A percentile compares a stretch with the other conserved stretches of the same genome.
phyloP scores from a whole-genome alignment of 2,113 vertebrate species.

The Artemisiospiza belli region DNA sequence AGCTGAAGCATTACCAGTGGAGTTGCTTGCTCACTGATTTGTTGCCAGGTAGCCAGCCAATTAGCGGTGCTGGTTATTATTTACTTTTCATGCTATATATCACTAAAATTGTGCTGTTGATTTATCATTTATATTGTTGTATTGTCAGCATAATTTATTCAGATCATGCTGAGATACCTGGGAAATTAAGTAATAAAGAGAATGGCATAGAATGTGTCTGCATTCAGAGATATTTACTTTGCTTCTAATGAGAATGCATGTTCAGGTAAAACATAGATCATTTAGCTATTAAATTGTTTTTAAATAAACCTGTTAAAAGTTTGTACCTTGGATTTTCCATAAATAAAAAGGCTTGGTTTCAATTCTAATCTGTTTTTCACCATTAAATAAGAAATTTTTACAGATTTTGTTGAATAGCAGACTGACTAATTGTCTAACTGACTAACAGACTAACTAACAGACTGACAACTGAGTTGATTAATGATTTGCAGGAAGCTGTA shows the following conservation, averaged over 20 bases:
- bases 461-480: not conserved
- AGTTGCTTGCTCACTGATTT: slow-evolving; percentile 76
- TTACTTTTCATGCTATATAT: slow-evolving; percentile 93
- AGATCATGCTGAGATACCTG: slow-evolving; percentile 83
- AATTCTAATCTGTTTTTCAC: slow-evolving; percentile 27
- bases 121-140: slow-evolving; percentile 86
- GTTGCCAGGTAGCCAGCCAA: slow-evolving; percentile 85
- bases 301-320: slow-evolving; percentile 67
- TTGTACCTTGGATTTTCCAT: slow-evolving; percentile 26
- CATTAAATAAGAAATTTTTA: not conserved
- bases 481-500: not conserved
- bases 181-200: slow-evolving; percentile 84
- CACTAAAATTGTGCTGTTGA: slow-evolving; percentile 87
- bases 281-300: slow-evolving; percentile 70
- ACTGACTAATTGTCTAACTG: not conserved
- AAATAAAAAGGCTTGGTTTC: not conserved
- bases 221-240: slow-evolving; percentile 71
- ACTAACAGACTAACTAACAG: too few species aligned
- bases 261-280: slow-evolving; percentile 74
- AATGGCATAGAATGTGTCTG: slow-evolving; percentile 66
- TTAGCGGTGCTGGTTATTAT: slow-evolving; percentile 88
- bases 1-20: slow-evolving; percentile 56
- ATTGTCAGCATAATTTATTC: slow-evolving; percentile 91
- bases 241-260: slow-evolving; percentile 75
- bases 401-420: not conserved